These are phyloP conservation scores for Gila robusta DNA, from an alignment of 2,797 vertebrate genomes.

Conservation along the genomic window DNA sequence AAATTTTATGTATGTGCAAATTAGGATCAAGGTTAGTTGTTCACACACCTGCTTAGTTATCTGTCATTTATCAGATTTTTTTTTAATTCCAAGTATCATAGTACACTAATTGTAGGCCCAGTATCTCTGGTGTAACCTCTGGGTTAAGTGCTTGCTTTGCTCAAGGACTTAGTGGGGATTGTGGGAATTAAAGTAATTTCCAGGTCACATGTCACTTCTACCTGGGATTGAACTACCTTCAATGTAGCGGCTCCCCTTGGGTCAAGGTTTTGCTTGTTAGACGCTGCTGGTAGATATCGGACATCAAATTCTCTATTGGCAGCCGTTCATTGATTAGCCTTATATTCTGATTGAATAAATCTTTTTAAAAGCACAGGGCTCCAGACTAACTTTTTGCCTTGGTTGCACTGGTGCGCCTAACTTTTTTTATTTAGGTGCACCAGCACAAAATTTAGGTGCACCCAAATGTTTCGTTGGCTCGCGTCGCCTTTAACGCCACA, in stretches of 20 bases:
- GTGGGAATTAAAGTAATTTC: conserved; percentile 18
- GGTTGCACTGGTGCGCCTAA: too few species aligned
- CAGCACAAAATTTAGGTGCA: too few species aligned
- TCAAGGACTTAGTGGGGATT: background rate
- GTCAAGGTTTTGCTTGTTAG: conserved; percentile 1
- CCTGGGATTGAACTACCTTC: background rate
- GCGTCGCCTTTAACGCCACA: too few species aligned
- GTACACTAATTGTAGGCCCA: background rate
- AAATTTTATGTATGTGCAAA: background rate
- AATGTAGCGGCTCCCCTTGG: background rate
- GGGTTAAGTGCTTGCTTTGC: background rate
- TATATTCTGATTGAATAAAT: background rate
- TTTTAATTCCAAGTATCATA: background rate
- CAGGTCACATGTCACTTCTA: background rate
- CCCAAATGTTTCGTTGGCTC: too few species aligned
- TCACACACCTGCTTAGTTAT: background rate
- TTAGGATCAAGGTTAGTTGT: background rate
- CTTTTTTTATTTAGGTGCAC: too few species aligned
- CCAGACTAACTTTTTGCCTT: too few species aligned
- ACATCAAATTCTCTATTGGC: background rate
- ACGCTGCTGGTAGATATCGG: background rate
- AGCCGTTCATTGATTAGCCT: background rate
- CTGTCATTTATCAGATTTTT: background rate
- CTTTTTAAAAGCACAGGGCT: background rate
- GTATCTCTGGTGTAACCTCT: background rate